Evolutionary conservation across 2,113 vertebrate species (phyloP).

Genomic region (Sorex araneus): DNA sequence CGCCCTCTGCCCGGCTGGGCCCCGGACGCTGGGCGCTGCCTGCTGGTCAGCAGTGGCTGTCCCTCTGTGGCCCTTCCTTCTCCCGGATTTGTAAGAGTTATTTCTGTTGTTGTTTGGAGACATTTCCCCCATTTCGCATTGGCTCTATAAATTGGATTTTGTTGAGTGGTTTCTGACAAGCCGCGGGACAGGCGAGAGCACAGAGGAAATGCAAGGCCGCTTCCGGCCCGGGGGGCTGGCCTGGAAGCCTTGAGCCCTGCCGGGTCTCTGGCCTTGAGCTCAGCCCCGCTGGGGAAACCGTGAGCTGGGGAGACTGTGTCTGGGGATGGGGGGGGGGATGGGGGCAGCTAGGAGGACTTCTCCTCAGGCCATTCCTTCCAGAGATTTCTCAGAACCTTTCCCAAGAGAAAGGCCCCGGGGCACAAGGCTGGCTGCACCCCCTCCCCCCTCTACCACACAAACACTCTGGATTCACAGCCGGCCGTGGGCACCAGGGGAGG

Average conservation of each 20-base stretch:
- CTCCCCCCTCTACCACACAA: not conserved
- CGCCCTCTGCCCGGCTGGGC: not conserved
- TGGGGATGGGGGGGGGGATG: constrained; percentile 32
- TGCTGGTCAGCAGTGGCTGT: not conserved
- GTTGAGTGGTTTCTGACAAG: constrained; percentile 54
- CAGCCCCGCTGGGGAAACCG: not conserved
- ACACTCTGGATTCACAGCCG: not conserved
- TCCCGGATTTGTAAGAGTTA: not conserved
- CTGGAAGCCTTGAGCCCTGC: constrained; percentile 58
- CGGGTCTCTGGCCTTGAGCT: not conserved
- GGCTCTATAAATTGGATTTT: constrained; percentile 59
- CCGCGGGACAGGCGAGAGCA: not conserved
- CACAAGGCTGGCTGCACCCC: not conserved
- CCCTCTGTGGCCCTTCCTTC: not conserved
- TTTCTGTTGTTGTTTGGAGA: constrained; percentile 34
- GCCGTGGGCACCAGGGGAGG: too few species aligned
- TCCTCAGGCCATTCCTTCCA: constrained; percentile 53
- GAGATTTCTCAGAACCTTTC: constrained; percentile 51
- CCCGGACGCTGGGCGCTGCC: not conserved
- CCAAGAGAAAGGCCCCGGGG: not conserved
- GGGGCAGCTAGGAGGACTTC: constrained; percentile 26
- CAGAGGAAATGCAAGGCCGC: constrained; percentile 11
- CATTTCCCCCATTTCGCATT: not conserved
- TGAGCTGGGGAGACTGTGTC: constrained; percentile 14
- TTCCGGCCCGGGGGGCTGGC: constrained; percentile 11